A percentile compares a stretch with the other conserved stretches of the same genome.
These are phyloP conservation scores for Paelopatides confundens DNA, from an alignment of 53 echinoderm and acorn worm species.

Conservation along the genomic window DNA sequence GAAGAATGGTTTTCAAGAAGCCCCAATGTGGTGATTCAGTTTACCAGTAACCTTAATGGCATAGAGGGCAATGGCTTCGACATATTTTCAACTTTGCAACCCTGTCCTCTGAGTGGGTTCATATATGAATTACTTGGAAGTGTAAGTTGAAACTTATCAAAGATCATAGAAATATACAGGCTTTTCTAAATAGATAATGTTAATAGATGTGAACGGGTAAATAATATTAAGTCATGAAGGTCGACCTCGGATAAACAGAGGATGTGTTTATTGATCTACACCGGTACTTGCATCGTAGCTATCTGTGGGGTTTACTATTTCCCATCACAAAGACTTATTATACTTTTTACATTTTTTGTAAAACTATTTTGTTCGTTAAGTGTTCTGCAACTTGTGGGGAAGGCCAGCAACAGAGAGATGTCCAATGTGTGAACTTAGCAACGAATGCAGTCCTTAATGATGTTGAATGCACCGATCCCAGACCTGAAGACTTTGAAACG, in stretches of 20 bases:
- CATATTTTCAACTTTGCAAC: not conserved
- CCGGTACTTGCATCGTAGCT: no score
- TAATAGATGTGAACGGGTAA: no score
- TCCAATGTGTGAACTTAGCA: constrained; percentile 47
- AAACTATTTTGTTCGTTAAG: constrained; percentile 50
- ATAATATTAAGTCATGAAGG: no score
- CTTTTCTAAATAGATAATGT: no score
- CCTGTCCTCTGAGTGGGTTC: not conserved
- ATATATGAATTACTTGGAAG: not conserved
- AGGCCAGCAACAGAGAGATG: constrained; percentile 60
- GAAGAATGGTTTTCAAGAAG: not conserved
- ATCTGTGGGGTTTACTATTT: no score
- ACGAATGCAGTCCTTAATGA: not conserved
- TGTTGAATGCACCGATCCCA: constrained; percentile 46
- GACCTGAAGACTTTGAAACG: constrained; percentile 6
- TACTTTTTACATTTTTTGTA: no score
- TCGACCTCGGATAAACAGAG: no score
- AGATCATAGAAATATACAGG: no score
- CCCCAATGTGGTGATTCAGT: not conserved
- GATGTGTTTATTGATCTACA: no score
- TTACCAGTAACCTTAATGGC: constrained; percentile 30
- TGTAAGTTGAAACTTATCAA: not conserved
- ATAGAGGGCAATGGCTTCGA: constrained; percentile 11
- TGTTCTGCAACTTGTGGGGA: constrained; percentile 78
- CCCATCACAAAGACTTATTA: no score